phyloP scores from a whole-genome alignment of 2,888 invertebrate genomes.

The Schizotus pectinicornis region DNA sequence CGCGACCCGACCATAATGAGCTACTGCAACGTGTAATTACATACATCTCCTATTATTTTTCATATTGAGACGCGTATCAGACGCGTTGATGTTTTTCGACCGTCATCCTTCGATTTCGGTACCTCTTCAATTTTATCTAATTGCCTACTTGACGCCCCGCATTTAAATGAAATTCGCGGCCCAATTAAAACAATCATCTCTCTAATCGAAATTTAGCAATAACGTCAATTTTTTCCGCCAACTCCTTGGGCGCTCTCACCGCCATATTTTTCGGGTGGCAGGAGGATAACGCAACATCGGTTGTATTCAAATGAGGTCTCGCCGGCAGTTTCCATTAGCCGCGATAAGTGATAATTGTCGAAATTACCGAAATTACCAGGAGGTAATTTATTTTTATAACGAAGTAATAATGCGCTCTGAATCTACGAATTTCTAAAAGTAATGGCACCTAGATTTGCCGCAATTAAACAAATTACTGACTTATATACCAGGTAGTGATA shows the following conservation, averaged over 20 bases:
- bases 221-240: no score
- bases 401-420: conserved; percentile 13
- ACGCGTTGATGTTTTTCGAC: no score
- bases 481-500: conserved; percentile 19
- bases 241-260: no score
- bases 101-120: no score
- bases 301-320: conserved; percentile 13
- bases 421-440: conserved; percentile 16
- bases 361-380: conserved; percentile 21
- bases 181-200: no score
- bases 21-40: conserved; percentile 29
- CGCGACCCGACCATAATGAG: conserved; percentile 31
- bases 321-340: neutral
- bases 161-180: no score
- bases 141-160: no score
- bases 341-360: conserved; percentile 11
- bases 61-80: no score
- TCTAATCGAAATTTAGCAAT: no score
- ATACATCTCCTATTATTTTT: conserved; percentile 11
- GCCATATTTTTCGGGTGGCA: no score
- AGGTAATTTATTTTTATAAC: conserved; percentile 15
- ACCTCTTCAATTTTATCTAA: no score
- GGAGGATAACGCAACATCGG: no score
- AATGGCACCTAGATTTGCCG: conserved; percentile 8
- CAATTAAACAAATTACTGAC: conserved; percentile 23